Evolutionary conservation across 2,888 invertebrate genomes (phyloP).

Genomic region (Lepidocyrtoides sp.): DNA sequence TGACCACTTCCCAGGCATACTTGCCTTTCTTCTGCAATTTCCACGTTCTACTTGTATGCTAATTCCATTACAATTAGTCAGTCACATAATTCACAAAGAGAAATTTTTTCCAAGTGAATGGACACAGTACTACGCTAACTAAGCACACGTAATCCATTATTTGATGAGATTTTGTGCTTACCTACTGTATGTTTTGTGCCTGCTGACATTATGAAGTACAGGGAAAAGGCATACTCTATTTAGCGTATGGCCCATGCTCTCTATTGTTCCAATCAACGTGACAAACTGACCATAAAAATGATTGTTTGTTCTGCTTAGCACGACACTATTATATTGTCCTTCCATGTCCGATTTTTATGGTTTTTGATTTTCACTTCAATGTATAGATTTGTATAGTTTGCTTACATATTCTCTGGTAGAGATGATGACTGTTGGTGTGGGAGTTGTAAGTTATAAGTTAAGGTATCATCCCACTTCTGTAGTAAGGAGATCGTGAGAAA

Average conservation of each 20-base stretch:
- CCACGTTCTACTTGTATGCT: slow-evolving; percentile 32
- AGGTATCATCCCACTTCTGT: not conserved
- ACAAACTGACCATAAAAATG: slow-evolving; percentile 75
- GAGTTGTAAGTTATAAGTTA: not conserved
- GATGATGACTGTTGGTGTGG: not conserved
- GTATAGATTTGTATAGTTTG: not conserved
- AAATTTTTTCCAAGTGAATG: not conserved
- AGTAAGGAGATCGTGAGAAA: slow-evolving; percentile 69
- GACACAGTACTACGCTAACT: slow-evolving; percentile 3
- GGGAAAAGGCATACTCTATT: not conserved
- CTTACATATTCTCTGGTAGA: not conserved
- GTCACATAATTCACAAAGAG: slow-evolving; percentile 52
- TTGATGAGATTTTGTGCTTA: slow-evolving; percentile 19
- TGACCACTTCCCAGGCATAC: slow-evolving; percentile 71
- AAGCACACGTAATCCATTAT: too few relatives aligned
- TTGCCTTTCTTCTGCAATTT: not conserved
- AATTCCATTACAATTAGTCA: slow-evolving; percentile 74
- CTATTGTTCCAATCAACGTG: slow-evolving; percentile 49
- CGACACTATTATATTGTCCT: slow-evolving; percentile 39
- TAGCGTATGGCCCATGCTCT: not conserved
- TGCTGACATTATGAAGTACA: not conserved
- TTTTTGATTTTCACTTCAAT: slow-evolving; percentile 31
- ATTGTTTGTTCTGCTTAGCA: slow-evolving; percentile 63
- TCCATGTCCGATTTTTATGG: slow-evolving; percentile 60
- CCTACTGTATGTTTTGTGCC: too few relatives aligned